These are phyloP conservation scores for Periplaneta americana DNA, from an alignment of 1,140 invertebrate species.

Conservation along the genomic window DNA sequence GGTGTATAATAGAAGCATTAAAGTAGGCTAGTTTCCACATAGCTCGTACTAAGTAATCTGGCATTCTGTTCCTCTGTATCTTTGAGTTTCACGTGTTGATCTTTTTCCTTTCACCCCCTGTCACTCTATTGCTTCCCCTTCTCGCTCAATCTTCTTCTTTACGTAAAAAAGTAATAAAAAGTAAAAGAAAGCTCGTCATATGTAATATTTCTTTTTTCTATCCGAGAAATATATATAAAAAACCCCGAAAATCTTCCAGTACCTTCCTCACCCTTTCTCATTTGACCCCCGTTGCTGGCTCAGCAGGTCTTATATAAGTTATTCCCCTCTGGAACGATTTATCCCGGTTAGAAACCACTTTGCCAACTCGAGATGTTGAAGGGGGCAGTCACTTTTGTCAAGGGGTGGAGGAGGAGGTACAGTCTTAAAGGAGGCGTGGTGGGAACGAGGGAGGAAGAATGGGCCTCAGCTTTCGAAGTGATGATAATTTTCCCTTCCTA, in stretches of 20 bases:
- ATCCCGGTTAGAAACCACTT: conserved; percentile 11
- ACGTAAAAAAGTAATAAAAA: too few species aligned
- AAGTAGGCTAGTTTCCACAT: neutral
- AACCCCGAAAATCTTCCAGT: neutral
- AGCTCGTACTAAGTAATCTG: neutral
- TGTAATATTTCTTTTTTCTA: neutral
- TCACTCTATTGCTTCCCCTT: neutral
- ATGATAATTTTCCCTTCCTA: neutral
- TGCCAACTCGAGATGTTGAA: conserved; percentile 6
- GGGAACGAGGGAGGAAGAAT: neutral
- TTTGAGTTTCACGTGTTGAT: neutral
- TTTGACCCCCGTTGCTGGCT: neutral
- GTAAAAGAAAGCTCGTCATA: neutral
- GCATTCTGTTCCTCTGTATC: neutral
- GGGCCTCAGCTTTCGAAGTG: conserved; percentile 3
- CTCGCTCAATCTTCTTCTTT: neutral
- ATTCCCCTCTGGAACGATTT: conserved; percentile 7
- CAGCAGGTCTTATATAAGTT: conserved; percentile 5
- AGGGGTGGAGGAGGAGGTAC: too few species aligned
- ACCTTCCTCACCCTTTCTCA: neutral
- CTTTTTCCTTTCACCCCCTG: neutral
- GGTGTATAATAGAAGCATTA: neutral
- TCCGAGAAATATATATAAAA: neutral
- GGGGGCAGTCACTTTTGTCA: neutral
- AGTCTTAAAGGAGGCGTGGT: neutral